Percentiles rank a stretch among this genome's conserved stretches.
Evolutionary conservation across 2,113 vertebrate species (phyloP).

Genomic region (Rhombomys opimus): DNA sequence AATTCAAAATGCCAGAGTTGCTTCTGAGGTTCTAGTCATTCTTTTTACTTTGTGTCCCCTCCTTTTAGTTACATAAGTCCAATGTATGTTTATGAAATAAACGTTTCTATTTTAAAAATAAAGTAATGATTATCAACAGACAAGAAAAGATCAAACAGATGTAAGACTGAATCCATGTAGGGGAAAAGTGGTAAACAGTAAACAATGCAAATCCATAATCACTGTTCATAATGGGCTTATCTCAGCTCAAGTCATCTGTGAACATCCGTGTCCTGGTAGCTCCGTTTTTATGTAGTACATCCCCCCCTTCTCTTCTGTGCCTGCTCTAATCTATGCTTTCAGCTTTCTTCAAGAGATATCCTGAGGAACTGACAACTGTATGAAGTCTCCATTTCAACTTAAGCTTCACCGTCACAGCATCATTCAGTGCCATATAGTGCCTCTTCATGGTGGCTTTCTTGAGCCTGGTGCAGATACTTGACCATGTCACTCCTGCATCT

Average conservation of each 20-base stretch:
- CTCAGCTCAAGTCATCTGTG: neutral
- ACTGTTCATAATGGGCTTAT: neutral
- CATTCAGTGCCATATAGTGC: neutral
- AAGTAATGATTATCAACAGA: neutral
- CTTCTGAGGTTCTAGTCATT: neutral
- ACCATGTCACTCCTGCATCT: neutral
- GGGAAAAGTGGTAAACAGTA: neutral
- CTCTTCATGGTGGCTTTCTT: neutral
- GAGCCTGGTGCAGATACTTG: neutral
- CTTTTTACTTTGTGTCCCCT: neutral
- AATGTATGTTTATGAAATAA: neutral
- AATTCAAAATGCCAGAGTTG: neutral
- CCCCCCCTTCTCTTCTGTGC: neutral
- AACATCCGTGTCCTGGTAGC: neutral
- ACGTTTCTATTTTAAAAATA: neutral
- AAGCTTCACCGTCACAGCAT: neutral
- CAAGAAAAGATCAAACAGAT: neutral
- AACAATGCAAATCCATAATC: neutral
- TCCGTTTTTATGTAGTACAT: neutral
- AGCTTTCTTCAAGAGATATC: neutral
- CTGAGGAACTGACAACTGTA: neutral
- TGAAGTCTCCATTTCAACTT: neutral
- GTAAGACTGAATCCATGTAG: neutral
- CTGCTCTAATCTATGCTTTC: neutral
- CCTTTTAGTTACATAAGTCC: neutral